Base-by-base conservation (phyloP, 2,797 vertebrate genomes). In the Danionella dracula region DNA sequence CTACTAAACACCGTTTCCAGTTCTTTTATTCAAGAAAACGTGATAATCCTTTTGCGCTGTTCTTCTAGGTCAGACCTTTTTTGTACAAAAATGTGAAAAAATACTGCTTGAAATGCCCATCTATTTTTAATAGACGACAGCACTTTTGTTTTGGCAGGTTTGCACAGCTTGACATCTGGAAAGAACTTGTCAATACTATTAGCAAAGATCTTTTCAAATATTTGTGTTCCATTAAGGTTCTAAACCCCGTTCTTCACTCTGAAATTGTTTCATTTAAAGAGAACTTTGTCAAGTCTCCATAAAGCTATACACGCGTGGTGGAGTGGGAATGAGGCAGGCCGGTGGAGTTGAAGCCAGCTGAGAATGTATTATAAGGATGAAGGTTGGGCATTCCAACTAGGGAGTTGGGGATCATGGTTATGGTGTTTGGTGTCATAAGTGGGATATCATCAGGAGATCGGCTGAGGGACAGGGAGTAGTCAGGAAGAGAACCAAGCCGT, bases 381-480 rank as follows among this genome's bases (percentile, higher is more conserved):
- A 99, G 85, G 76, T 93, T 96, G 83, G 96, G 96, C 87, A 99
- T 92, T 78, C 94, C 95, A 85, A 98, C 95, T 85, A 99, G 86
- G 11, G 96, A 98, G 82, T 98, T 98, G 81, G 96, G 96, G 75
- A 98, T 98, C 95, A 98, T 97, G 78, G 96, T 98, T 85, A 99
- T 98, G 81, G 96, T 97, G 85, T 97, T 98, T 78, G 95, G 95
- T 38, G 94, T 96, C 94, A 98, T 96, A 68, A 98, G 93, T 0
- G 96, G 95, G 79, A 98, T 97, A 90, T 99, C 96, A 0, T 99
- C 96, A 0, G 96, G 96, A 2, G 96, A 98, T 74, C 96, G 94
- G 64, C 95, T 90, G 80, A 98, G 85, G 13, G 96, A 97, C 80
- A 99, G 92, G 0, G 95, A 94, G 84, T 99, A 98, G 87, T 99